Conservation (phyloP, 2,113 vertebrate species). For the Megaceryle maxima region DNA sequence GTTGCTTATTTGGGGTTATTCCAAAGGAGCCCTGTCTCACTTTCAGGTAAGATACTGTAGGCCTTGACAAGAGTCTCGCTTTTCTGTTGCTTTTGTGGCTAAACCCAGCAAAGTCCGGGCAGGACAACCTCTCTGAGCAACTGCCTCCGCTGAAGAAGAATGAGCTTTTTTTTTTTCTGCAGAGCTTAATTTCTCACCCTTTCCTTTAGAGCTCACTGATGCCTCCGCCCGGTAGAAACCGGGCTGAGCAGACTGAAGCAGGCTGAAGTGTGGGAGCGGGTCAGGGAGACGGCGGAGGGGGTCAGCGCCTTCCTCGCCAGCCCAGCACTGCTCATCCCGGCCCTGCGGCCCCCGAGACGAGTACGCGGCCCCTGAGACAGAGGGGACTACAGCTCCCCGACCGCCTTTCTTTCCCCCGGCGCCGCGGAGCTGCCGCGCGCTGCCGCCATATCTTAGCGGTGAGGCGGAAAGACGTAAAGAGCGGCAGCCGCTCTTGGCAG, state of each 20-base stretch:
- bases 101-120: neutral
- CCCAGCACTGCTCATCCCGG: too few species aligned
- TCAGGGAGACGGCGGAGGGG: fast-evolving
- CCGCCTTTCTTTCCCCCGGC: fast-evolving
- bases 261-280: fast-evolving
- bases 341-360: neutral
- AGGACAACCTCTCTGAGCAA: too few species aligned
- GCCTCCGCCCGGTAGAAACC: neutral
- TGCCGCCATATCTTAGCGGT: neutral
- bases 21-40: neutral
- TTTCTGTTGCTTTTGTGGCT: neutral
- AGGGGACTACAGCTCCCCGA: fast-evolving
- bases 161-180: neutral
- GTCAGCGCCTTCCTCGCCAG: fast-evolving
- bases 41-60: neutral
- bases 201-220: neutral
- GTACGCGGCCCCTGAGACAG: neutral
- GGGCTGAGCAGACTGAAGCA: neutral
- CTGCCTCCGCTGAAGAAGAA: too few species aligned
- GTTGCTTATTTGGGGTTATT: neutral
- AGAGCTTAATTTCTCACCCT: neutral
- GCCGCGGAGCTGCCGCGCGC: fast-evolving
- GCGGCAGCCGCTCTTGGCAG: neutral
- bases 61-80: neutral
- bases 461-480: too few species aligned